Base-by-base conservation (phyloP, 2,888 invertebrate species). In the Parnassius smintheus region DNA sequence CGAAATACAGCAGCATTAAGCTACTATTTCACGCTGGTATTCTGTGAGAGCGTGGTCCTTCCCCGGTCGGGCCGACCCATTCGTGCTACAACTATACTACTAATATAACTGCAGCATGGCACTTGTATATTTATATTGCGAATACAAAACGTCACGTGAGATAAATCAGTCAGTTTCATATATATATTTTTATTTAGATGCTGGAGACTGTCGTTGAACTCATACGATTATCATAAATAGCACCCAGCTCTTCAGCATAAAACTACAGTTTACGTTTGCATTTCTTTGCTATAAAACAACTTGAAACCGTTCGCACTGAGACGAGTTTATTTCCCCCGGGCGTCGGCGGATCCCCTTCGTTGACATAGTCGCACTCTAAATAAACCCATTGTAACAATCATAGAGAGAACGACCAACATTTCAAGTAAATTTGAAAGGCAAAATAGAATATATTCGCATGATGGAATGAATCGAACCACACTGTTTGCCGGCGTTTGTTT, bases 251-350 rank as follows among this genome's bases (percentile, higher is more conserved):
- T 35, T 9, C n/a, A 44, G 56, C 50, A 18, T 46, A 49, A 35
- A 56, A 56, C 44, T 55, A 60, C 49, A 50, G 44, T 61, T 56
- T 50, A 51, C 56, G 56, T 61, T 61, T 56, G 56, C 61, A 56
- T 61, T 61, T 56, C 61, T 56, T 61, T 61, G 41, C 50, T 18
- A 35, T 61, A 61, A 61, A 61, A 56, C 56, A 61, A 61, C 61
- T 56, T 18, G 7, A 35, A 35, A 50, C 55, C 35, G 45, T 51
- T n/a, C 25, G 9, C 54, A 51, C n/a, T 25, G 56, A 51, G 50
- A 50, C 51, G 35, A 45, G 56, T 61, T 61, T 49, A 51, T 51
- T 50, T 50, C 51, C 61, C 56, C 35, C 12, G 56, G 55, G 60
- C 50, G 48, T 48, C 53, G 46, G 45, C 22, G 12, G 9, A 49